Base-by-base conservation (phyloP, 2,888 invertebrate genomes). In the Drosophila neotestacea region DNA sequence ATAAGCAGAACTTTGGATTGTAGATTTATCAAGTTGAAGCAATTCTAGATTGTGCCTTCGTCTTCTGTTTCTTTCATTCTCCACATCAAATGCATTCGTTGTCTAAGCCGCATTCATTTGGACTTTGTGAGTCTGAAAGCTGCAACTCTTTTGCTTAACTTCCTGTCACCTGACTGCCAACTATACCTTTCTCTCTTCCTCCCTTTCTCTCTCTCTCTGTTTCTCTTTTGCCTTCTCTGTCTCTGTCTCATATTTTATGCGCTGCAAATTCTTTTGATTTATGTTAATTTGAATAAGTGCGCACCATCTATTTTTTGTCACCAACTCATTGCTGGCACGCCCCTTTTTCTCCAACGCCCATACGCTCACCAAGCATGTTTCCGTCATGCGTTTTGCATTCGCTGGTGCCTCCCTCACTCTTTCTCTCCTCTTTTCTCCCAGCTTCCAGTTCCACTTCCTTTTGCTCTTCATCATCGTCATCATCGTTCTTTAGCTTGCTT, bases 221-320 rank as follows among this genome's bases (percentile, higher is more conserved):
- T 30, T 44, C n/a, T 22, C 11, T 30, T 5, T 7, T 7, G 42
- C 13, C 22, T 22, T 27, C 38, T 27, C 28, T 27, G 13, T 34
- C n/a, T 16, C 55, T 67, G 30, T 58, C 47, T 44, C 51, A 66
- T 83, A 65, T 80, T 83, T 79, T 63, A 80, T 83, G 86, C 73
- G 70, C 79, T 79, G 80, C 64, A 80, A 85, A 81, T 84, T 85
- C 85, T 88, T 90, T 81, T 90, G 90, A 89, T 89, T 90, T 85
- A 89, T 90, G 85, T 85, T 90, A 88, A 89, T 90, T 89, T 86
- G 86, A 86, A 89, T 89, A 85, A 89, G 86, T 77, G 82, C 78
- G 70, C 85, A 62, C 72, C 81, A 84, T 83, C 68, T 72, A 80
- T 77, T 80, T 82, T 79, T 63, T 68, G 81, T 73, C 77, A 56